Percentiles rank a stretch among this genome's conserved stretches.
phyloP scores from a whole-genome alignment of 2,797 vertebrate genomes.

The Coendou prehensilis region DNA sequence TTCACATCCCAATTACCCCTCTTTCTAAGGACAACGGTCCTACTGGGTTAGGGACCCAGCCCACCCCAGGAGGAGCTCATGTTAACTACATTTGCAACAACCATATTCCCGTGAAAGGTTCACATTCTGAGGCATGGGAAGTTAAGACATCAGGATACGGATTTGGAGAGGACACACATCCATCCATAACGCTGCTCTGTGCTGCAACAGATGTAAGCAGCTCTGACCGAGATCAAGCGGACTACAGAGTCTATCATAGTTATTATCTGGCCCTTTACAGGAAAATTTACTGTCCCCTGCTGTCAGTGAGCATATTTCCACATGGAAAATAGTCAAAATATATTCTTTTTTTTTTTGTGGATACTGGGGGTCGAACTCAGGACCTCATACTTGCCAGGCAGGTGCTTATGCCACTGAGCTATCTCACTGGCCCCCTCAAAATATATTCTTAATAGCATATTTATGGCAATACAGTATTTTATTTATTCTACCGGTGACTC shows the following conservation, averaged over 20 bases:
- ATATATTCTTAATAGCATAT: not conserved
- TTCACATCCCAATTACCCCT: not conserved
- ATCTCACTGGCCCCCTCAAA: too few species aligned
- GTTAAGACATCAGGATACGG: not conserved
- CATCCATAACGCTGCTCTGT: not conserved
- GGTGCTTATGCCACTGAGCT: too few species aligned
- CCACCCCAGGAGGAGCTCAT: not conserved
- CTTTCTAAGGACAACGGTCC: not conserved
- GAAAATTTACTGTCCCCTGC: not conserved
- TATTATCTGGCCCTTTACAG: not conserved
- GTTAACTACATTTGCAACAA: not conserved
- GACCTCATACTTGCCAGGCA: too few species aligned
- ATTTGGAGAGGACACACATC: not conserved
- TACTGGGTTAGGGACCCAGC: not conserved
- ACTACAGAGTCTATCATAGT: not conserved
- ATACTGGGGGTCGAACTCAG: too few species aligned
- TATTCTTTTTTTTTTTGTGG: not conserved
- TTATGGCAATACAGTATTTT: not conserved
- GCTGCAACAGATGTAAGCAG: not conserved
- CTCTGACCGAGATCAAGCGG: not conserved
- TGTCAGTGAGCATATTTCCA: not conserved
- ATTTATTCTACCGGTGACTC: not conserved
- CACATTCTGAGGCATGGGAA: not conserved
- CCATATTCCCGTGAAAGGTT: not conserved
- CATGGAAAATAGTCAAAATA: not conserved